Base-by-base conservation (phyloP, 2,888 invertebrate genomes). In the Craniophora ligustri region DNA sequence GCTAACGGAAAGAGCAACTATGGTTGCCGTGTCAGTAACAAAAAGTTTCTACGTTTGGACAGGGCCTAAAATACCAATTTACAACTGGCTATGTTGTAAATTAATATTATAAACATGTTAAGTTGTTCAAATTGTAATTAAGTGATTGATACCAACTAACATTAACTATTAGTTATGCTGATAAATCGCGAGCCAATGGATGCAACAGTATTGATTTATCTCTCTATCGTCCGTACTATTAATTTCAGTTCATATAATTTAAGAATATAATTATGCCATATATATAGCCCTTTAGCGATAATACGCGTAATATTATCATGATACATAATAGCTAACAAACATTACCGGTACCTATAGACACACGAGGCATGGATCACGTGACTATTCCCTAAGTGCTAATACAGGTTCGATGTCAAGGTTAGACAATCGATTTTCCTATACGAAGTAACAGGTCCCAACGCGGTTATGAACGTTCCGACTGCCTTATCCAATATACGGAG, bases 111-210 rank as follows among this genome's bases (percentile, higher is more conserved):
- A n/a, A n/a, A n/a, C 19, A 57, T 56, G 67, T 71, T 71, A 61
- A 56, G 53, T 55, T 64, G 68, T 69, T 68, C 68, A 67, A 67
- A 61, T 58, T 65, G 55, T 61, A 60, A 78, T 75, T 66, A 69
- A 57, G 44, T 72, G 58, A 71, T 73, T 70, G 67, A 72, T 73
- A 72, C 49, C 48, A 30, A 48, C 31, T 15, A 5, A 16, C 26
- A 10, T 8, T 26, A 48, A 34, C 50, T 34, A 53, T 60, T 57
- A 40, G 38, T 32, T 30, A 23, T 4, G 2, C 30, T 31, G 36
- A 54, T 68, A 54, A 56, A 64, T 46, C 21, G 41, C 7, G 14
- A 36, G 15, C 15, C 31, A 46, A 47, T 55, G 34, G 35, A 50
- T 58, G 46, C 50, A 38, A 36, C 39, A 6, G 23, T 16, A 36